phyloP scores from a whole-genome alignment of 2,888 invertebrate genomes.

The Heliconius charithonia region DNA sequence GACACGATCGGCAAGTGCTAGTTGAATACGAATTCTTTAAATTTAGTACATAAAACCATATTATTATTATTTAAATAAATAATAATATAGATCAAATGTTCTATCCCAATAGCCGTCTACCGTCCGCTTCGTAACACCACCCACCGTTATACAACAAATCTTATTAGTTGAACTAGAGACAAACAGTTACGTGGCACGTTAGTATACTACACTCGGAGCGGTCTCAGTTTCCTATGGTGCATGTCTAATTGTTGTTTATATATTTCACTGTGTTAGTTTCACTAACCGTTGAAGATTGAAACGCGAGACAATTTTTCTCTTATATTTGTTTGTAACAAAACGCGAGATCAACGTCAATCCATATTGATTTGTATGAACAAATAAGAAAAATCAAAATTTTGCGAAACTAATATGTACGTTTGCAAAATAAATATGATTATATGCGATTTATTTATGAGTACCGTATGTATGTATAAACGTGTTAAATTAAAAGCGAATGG shows the following conservation, averaged over 20 bases:
- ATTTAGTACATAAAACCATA: background rate
- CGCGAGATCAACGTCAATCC: background rate
- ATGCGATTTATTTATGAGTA: background rate
- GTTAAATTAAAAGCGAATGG: constrained; percentile 38
- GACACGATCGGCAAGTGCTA: constrained; percentile 64
- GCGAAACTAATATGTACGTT: background rate
- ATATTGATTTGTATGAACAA: background rate
- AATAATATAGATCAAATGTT: constrained; percentile 58
- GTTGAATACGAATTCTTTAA: constrained; percentile 53
- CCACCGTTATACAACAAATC: constrained; percentile 74
- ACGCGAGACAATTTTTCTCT: constrained; percentile 39
- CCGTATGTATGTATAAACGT: constrained; percentile 17
- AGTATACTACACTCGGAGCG: constrained; percentile 55
- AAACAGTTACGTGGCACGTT: constrained; percentile 63
- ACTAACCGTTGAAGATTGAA: constrained; percentile 42
- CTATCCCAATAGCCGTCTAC: constrained; percentile 62
- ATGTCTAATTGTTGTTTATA: constrained; percentile 56
- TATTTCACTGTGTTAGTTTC: constrained; percentile 48
- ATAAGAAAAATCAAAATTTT: background rate
- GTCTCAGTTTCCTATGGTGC: constrained; percentile 60
- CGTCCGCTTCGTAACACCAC: constrained; percentile 61
- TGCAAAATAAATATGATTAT: background rate
- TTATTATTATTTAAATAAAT: no score
- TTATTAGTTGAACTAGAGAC: constrained; percentile 67
- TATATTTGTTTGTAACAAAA: background rate